These are phyloP conservation scores for Eumaeus atala DNA, from an alignment of 1,140 invertebrate genomes.

Conservation along the genomic window DNA sequence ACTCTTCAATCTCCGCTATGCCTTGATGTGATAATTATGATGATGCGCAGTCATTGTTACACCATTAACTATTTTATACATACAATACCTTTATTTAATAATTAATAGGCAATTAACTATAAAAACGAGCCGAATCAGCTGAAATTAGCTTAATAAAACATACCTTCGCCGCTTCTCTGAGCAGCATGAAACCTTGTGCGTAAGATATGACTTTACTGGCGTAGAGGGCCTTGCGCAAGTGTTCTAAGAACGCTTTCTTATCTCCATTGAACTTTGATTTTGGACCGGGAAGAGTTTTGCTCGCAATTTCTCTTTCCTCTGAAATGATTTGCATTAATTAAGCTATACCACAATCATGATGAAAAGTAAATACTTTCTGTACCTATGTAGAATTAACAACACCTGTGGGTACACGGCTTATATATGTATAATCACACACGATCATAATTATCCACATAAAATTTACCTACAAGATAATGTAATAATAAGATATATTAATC, in stretches of 20 bases:
- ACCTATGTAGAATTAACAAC: too few species aligned
- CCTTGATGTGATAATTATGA: neutral
- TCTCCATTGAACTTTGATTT: constrained; percentile 78
- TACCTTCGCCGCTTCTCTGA: constrained; percentile 92
- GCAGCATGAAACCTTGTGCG: constrained; percentile 99
- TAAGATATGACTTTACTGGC: constrained; percentile 99
- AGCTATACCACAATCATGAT: neutral
- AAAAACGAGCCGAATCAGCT: too few species aligned
- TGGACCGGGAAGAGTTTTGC: constrained; percentile 84
- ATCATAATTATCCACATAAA: too few species aligned
- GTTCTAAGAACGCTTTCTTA: constrained; percentile 86
- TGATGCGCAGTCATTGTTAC: too few species aligned
- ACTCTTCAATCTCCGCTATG: neutral
- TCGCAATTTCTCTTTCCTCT: constrained; percentile 88
- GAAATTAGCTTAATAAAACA: neutral
- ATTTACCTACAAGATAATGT: too few species aligned
- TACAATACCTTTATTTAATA: too few species aligned
- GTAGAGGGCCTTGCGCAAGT: constrained; percentile 89
- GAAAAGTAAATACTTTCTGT: constrained; percentile 12
- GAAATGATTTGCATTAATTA: neutral
- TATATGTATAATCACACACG: too few species aligned
- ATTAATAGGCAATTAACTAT: too few species aligned
- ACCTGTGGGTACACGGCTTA: too few species aligned
- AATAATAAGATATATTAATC: too few species aligned
- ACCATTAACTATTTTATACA: too few species aligned